Conservation (phyloP, 2,113 vertebrate genomes). For the Saguinus midas region DNA sequence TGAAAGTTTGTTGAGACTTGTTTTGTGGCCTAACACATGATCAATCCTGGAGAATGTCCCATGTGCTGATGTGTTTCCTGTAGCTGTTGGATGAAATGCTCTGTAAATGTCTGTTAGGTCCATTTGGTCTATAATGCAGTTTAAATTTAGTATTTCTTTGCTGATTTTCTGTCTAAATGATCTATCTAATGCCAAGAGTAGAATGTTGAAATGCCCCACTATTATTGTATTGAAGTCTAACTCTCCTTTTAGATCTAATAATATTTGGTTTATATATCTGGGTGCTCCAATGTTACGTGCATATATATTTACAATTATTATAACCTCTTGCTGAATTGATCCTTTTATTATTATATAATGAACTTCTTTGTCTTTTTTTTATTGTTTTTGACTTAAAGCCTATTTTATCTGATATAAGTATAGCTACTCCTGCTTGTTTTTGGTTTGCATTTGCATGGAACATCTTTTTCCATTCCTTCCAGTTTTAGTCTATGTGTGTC, state of each 20-base stretch:
- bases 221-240: background rate
- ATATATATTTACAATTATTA: background rate
- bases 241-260: background rate
- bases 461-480: background rate
- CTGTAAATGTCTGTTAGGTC: background rate
- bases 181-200: background rate
- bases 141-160: background rate
- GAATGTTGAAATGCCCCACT: background rate
- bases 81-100: background rate
- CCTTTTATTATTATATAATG: background rate
- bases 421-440: background rate
- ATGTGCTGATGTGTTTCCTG: background rate
- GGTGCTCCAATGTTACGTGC: background rate
- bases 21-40: background rate
- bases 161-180: background rate
- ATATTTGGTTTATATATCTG: background rate
- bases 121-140: background rate
- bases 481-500: background rate
- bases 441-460: background rate
- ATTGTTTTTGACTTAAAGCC: background rate
- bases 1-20: background rate
- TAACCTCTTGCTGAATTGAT: background rate
- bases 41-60: background rate
- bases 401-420: background rate
- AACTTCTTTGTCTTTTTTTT: background rate